phyloP scores from a whole-genome alignment of 1,140 invertebrate genomes.

The Vollenhovia emeryi region DNA sequence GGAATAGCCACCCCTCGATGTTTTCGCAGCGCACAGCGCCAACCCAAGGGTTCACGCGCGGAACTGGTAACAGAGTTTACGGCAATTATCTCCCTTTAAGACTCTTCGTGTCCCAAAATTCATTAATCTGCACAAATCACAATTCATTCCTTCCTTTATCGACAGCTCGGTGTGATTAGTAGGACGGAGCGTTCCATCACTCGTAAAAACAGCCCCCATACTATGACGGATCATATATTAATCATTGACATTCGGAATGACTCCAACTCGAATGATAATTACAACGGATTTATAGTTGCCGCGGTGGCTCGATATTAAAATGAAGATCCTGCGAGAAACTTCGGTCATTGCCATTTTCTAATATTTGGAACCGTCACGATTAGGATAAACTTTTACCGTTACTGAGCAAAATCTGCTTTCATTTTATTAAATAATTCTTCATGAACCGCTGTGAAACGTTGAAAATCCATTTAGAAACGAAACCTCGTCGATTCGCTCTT shows the following conservation, averaged over 20 bases:
- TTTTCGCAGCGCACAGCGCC: slow-evolving; percentile 56
- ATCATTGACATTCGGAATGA: slow-evolving; percentile 28
- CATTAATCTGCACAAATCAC: slow-evolving; percentile 24
- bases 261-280: slow-evolving; percentile 12
- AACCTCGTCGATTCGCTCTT: neutral
- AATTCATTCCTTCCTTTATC: slow-evolving; percentile 16
- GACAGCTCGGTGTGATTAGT: slow-evolving; percentile 29
- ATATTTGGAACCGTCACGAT: slow-evolving; percentile 17
- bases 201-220: neutral
- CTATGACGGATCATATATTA: slow-evolving; percentile 4
- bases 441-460: neutral
- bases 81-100: neutral
- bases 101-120: slow-evolving; percentile 3
- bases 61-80: neutral
- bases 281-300: neutral
- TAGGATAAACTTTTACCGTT: slow-evolving; percentile 19
- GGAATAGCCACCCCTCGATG: slow-evolving; percentile 22
- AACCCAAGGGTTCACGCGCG: slow-evolving; percentile 10
- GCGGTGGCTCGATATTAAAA: neutral
- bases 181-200: slow-evolving; percentile 11
- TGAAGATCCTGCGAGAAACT: slow-evolving; percentile 7
- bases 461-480: neutral
- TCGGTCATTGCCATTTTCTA: slow-evolving; percentile 9
- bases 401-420: neutral
- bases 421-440: slow-evolving; percentile 15